Base-by-base conservation (phyloP, 1,140 invertebrate species). In the Solen grandis region DNA sequence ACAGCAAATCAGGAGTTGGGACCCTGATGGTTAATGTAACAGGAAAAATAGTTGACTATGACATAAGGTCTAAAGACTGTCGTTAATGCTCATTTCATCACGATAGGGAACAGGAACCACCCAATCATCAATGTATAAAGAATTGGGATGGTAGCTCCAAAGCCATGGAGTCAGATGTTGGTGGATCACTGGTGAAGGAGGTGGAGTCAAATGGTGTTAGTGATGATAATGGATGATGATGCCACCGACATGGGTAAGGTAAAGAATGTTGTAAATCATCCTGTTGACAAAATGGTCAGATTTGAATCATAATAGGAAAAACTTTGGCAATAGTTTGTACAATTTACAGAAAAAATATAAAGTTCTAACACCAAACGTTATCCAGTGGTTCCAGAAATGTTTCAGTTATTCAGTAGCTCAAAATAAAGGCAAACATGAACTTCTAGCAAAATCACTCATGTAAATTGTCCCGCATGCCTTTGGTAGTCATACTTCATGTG, bases 401-500 rank as follows among this genome's bases (percentile, higher is more conserved):
- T 57, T 57, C 25, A 57, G 55, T 25, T 57, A 57, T 57, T 8
- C 55, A 25, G 25, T 57, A 8, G 5, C 8, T 8, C 55, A 57
- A 22, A 57, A 57, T 25, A 57, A 57, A 57, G 55, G 25, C 8
- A 57, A 57, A 14, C 60, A 14, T 13, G 10, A 10, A 13, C 10
- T 10, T 57, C 25, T 57, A 13, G 55, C 55, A n/a, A 22, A 14
- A 14, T 10, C 55, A 57, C 8, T n/a, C 14, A 57, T 8, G 10
- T 8, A 57, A n/a, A 57, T 57, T n/a, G 55, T 57, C 55, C 55
- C 55, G 25, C 25, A 57, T 57, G 55, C 55, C 25, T 57, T 57
- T 25, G 55, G 55, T 10, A 22, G 25, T 8, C 55, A 57, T 57
- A 19, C 8, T 8, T 46, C 19, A 19, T 46, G 41, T 46, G 41